These are phyloP conservation scores for Anoplolepis gracilipes DNA, from an alignment of 1,140 invertebrate genomes.

Conservation along the genomic window DNA sequence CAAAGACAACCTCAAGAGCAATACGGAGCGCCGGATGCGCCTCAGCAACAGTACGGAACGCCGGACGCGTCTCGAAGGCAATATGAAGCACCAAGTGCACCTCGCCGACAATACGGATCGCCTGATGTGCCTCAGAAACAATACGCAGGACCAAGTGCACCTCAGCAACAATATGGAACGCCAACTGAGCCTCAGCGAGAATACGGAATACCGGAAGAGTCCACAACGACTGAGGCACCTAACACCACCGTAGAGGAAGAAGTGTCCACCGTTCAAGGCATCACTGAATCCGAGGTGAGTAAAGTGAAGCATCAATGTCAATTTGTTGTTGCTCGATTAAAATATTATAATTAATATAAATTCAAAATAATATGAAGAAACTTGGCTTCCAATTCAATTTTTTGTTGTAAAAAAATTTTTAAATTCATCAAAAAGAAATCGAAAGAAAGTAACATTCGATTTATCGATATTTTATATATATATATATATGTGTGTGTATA, in stretches of 20 bases:
- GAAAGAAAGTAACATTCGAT: not conserved
- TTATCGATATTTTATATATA: too few relatives aligned
- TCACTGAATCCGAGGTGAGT: constrained; percentile 75
- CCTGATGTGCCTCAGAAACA: constrained; percentile 63
- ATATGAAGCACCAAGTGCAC: constrained; percentile 67
- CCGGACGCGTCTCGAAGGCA: constrained; percentile 65
- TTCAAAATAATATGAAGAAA: not conserved
- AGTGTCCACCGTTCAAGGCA: constrained; percentile 74
- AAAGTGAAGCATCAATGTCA: too few relatives aligned
- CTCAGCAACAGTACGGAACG: constrained; percentile 66
- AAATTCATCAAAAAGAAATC: not conserved
- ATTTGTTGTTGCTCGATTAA: not conserved
- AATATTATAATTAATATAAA: constrained; percentile 1
- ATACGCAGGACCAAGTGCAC: constrained; percentile 56
- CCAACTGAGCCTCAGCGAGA: constrained; percentile 61
- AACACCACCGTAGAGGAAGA: constrained; percentile 77
- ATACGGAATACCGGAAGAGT: constrained; percentile 63
- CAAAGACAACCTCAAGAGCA: constrained; percentile 78
- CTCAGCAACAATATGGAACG: constrained; percentile 69
- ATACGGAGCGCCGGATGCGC: constrained; percentile 55
- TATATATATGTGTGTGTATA: too few relatives aligned
- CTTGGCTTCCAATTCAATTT: not conserved
- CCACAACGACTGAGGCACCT: constrained; percentile 76
- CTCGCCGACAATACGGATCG: constrained; percentile 72
- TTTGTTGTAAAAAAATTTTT: not conserved